Base-by-base conservation (phyloP, 2,113 vertebrate species). In the Neolamprologus cancellatus region DNA sequence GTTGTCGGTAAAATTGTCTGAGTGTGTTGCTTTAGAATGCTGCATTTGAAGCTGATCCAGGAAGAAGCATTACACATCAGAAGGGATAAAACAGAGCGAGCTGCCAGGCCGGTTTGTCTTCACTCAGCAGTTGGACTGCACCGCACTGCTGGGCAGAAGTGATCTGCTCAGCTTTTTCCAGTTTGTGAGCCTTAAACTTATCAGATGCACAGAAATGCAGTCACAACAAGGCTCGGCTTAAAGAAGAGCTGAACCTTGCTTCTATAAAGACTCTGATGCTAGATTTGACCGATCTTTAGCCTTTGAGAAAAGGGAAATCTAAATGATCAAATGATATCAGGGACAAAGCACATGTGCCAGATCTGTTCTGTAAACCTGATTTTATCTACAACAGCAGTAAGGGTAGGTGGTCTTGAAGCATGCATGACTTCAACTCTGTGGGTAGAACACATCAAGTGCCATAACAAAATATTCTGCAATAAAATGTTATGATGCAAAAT, bases 81-180 rank as follows among this genome's bases (percentile, higher is more conserved):
- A 13, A 5, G 30, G 20, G 88, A 89, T 82, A 46, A 86, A 84
- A 69, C 82, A 20, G 80, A 88, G 83, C 3, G 9, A 18, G 46
- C 84, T 85, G 93, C 87, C 85, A 90, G 86, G 74, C 52, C 3
- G 28, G 7, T 90, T 91, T 84, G 71, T 90, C 90, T 89, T 53
- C 50, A 5, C 89, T 91, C 92, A 93, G 90, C 92, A 93, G 59
- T 85, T 90, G 89, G 87, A 88, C 86, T 78, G 52, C 11, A 88
- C 81, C 30, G 52, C 9, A 32, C 71, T 30, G 10, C 71, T 59
- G 84, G 39, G 69, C 79, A 86, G 84, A 93, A 94, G 84, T 84
- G 81, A 88, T 87, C 89, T 78, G 32, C 79, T 92, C 88, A 91
- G 92, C 89, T 85, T 57, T 90, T 91, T 89, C n/a, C 48, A 25